phyloP scores from a whole-genome alignment of 2,888 invertebrate species.

The Congeria kusceri region DNA sequence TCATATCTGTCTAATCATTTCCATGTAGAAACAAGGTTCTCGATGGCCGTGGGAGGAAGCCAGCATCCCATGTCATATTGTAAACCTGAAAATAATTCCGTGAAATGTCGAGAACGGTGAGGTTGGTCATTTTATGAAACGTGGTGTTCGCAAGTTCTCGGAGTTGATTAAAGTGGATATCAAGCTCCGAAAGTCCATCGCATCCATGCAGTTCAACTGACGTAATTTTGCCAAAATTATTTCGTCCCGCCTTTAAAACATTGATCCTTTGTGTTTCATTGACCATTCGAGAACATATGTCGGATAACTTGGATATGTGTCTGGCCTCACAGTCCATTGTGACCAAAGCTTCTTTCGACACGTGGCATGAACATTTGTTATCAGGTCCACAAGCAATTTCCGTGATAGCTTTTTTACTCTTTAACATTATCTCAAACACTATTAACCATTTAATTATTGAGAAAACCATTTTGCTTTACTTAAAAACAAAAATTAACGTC shows the following conservation, averaged over 20 bases:
- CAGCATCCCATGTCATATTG: not conserved
- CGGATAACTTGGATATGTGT: not conserved
- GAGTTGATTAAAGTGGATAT: not conserved
- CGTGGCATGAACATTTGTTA: no score
- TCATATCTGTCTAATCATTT: no score
- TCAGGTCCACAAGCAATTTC: no score
- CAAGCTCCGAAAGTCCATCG: not conserved
- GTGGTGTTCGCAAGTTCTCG: not conserved
- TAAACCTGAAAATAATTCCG: not conserved
- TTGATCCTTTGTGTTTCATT: not conserved
- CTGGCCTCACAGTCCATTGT: not conserved
- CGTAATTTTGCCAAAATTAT: not conserved
- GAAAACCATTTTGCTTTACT: no score
- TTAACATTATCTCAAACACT: no score
- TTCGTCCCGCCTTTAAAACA: not conserved
- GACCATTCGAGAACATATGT: not conserved
- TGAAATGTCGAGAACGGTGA: not conserved
- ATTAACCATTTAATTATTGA: no score
- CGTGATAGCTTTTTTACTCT: no score
- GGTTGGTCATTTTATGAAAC: not conserved
- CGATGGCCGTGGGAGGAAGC: not conserved
- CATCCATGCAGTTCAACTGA: not conserved
- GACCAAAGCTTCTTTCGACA: no score
- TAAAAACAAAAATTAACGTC: no score
- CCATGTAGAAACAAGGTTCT: not conserved